Conservation (phyloP, 2,888 invertebrate species). For the Timema cristinae region DNA sequence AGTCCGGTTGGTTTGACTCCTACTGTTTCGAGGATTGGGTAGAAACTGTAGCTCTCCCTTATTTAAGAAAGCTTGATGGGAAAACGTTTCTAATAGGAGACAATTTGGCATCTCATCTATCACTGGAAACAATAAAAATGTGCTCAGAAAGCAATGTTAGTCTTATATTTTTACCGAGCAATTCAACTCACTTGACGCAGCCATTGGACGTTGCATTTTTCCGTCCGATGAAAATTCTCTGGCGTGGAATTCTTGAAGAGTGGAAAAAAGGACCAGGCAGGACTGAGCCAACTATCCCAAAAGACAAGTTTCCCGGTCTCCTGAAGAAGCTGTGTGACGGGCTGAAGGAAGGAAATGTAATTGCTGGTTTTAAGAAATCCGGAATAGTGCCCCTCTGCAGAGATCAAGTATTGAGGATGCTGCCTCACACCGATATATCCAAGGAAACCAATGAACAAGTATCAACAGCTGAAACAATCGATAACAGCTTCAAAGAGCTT, state of each 20-base stretch:
- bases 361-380: constrained; percentile 2
- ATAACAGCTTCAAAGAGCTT: neutral
- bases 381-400: neutral
- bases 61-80: constrained; percentile 23
- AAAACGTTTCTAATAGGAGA: constrained; percentile 34
- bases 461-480: neutral
- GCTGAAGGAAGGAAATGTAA: constrained; percentile 1
- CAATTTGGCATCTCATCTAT: constrained; percentile 30
- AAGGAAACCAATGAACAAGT: neutral
- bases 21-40: constrained; percentile 39
- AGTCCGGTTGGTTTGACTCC: constrained; percentile 40
- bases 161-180: constrained; percentile 31
- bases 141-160: constrained; percentile 28
- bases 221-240: constrained; percentile 30
- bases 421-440: neutral
- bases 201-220: constrained; percentile 32
- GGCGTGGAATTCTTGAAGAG: constrained; percentile 27
- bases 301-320: constrained; percentile 19
- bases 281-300: constrained; percentile 20
- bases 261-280: constrained; percentile 28
- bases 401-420: neutral
- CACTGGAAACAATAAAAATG: constrained; percentile 26
- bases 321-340: constrained; percentile 13
- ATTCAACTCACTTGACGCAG: constrained; percentile 31
- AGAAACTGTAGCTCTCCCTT: constrained; percentile 27